Conservation (phyloP, 1,140 invertebrate species). For the Ceratitis capitata region DNA sequence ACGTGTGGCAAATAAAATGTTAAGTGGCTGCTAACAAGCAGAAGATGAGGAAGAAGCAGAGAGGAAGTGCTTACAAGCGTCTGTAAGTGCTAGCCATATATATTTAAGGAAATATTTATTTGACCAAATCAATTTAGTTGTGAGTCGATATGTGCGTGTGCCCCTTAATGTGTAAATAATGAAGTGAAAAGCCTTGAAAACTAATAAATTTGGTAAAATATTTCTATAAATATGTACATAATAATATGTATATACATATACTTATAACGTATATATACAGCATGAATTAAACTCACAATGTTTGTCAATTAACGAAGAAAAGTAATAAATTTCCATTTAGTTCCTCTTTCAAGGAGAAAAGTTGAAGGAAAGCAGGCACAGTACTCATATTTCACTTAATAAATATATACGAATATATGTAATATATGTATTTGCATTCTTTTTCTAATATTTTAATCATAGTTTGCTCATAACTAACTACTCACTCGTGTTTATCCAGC, state of each 20-base stretch:
- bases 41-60: neutral
- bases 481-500: neutral
- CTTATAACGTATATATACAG: too few relatives aligned
- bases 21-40: neutral
- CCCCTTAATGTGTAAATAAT: constrained; percentile 8
- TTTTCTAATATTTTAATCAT: too few relatives aligned
- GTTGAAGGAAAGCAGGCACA: neutral
- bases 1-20: neutral
- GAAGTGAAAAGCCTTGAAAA: neutral
- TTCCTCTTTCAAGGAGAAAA: neutral
- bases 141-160: neutral
- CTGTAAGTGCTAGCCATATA: neutral
- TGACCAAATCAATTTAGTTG: neutral
- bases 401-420: too few relatives aligned
- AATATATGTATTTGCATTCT: too few relatives aligned
- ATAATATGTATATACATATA: too few relatives aligned
- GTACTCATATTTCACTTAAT: neutral
- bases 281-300: too few relatives aligned
- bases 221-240: too few relatives aligned
- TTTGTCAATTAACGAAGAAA: neutral
- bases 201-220: constrained; percentile 23
- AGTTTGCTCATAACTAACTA: too few relatives aligned
- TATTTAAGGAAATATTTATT: neutral
- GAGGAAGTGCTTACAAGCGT: too few relatives aligned
- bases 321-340: neutral